These are phyloP conservation scores for Aphyosemion australe DNA, from an alignment of 2,113 vertebrate species.

Conservation along the genomic window DNA sequence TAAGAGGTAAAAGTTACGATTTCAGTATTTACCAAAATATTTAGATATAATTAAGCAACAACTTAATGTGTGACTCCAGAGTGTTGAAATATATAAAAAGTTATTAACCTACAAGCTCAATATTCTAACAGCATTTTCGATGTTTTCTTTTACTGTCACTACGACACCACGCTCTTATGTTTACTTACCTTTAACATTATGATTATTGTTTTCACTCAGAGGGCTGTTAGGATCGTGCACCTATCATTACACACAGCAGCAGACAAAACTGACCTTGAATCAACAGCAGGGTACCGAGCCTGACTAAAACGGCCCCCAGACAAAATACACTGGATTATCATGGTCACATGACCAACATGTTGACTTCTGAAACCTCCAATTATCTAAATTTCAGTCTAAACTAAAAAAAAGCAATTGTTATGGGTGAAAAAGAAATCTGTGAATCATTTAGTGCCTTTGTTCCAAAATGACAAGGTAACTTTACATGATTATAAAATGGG, in stretches of 20 bases:
- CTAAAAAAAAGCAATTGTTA: constrained; percentile 10
- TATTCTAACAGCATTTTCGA: too few species aligned
- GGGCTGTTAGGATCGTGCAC: not conserved
- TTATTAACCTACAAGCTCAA: too few species aligned
- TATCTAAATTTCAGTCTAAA: constrained; percentile 36
- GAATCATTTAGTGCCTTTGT: not conserved
- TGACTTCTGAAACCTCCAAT: constrained; percentile 46
- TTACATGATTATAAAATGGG: constrained; percentile 15
- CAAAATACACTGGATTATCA: constrained; percentile 51
- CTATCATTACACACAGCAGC: not conserved
- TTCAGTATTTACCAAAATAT: too few species aligned
- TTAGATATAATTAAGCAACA: too few species aligned
- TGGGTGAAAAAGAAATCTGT: not conserved
- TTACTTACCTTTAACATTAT: not conserved
- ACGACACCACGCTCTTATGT: not conserved
- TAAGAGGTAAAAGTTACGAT: not conserved
- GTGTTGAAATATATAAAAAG: too few species aligned
- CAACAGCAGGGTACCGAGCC: constrained; percentile 22
- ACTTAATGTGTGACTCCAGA: too few species aligned
- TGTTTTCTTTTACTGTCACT: not conserved
- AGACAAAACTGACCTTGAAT: constrained; percentile 60
- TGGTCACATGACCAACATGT: constrained; percentile 38
- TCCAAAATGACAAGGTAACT: not conserved
- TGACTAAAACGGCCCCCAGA: constrained; percentile 53
- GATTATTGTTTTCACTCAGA: not conserved